Percentiles rank a stretch among this genome's conserved stretches.
phyloP scores from a whole-genome alignment of 1,140 invertebrate species.

The Drosophila varians region DNA sequence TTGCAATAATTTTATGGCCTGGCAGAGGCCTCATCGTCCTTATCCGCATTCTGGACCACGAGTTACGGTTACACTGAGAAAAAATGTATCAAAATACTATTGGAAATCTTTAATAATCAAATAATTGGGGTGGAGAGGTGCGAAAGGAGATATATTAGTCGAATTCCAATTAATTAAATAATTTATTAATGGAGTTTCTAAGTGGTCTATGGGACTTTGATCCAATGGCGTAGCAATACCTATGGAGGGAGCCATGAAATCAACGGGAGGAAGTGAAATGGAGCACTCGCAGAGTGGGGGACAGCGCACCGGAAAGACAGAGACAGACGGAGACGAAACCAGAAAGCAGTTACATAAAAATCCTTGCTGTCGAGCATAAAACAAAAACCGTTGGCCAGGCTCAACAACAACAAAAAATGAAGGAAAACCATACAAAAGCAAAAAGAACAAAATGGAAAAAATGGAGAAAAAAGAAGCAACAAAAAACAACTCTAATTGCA shows the following conservation, averaged over 20 bases:
- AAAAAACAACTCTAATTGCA: slow-evolving; percentile 81
- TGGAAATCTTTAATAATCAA: too few species aligned
- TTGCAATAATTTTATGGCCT: slow-evolving; percentile 80
- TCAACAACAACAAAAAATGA: slow-evolving; percentile 45
- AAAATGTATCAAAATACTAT: too few species aligned
- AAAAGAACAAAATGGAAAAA: slow-evolving; percentile 47
- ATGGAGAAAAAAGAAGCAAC: slow-evolving; percentile 62
- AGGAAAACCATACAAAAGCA: slow-evolving; percentile 23
- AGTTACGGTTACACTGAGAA: slow-evolving; percentile 9
- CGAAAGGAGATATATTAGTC: too few species aligned
- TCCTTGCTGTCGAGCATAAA: slow-evolving; percentile 78
- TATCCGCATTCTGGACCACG: slow-evolving; percentile 23
- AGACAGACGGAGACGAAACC: slow-evolving; percentile 57
- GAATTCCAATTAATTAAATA: neutral
- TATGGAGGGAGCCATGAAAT: slow-evolving; percentile 60
- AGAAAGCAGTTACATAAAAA: slow-evolving; percentile 81
- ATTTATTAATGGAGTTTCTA: neutral
- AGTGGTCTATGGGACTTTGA: slow-evolving; percentile 1
- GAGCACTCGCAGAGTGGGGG: too few species aligned
- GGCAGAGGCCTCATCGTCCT: slow-evolving; percentile 55
- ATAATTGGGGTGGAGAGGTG: too few species aligned
- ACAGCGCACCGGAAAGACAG: slow-evolving; percentile 35
- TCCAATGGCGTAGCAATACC: slow-evolving; percentile 4
- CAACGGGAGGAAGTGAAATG: slow-evolving; percentile 34
- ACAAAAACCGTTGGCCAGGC: slow-evolving; percentile 74